phyloP scores from a whole-genome alignment of 1,140 invertebrate species.

The Camponotus vicinus region DNA sequence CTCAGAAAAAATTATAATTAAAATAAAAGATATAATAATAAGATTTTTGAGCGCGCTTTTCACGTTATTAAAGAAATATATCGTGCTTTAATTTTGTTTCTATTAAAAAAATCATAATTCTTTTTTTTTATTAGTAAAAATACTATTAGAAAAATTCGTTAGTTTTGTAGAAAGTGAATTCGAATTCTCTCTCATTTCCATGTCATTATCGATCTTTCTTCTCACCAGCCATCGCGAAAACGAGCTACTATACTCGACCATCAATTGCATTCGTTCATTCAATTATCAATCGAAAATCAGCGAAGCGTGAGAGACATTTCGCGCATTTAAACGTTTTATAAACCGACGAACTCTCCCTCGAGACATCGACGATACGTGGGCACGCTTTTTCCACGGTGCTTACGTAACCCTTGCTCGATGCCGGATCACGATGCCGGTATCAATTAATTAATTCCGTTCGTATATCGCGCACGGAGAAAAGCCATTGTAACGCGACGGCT shows the following conservation, averaged over 20 bases:
- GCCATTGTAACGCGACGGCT: conserved; percentile 56
- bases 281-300: conserved; percentile 74
- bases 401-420: conserved; percentile 82
- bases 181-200: background rate
- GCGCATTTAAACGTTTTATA: conserved; percentile 70
- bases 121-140: background rate
- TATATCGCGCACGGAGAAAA: conserved; percentile 67
- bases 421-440: conserved; percentile 82
- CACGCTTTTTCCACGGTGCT: conserved; percentile 76
- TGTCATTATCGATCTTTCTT: background rate
- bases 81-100: background rate
- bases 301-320: conserved; percentile 75
- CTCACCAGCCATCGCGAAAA: conserved; percentile 53
- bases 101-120: background rate
- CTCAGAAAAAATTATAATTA: background rate
- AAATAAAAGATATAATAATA: background rate
- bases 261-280: conserved; percentile 71
- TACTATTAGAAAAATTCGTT: background rate
- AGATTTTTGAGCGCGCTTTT: background rate
- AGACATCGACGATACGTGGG: conserved; percentile 58
- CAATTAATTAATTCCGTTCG: conserved; percentile 85
- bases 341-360: conserved; percentile 21
- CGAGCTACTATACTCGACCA: conserved; percentile 27
- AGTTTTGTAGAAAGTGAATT: background rate
- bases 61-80: background rate